Percentiles rank a stretch among this genome's conserved stretches.
These are phyloP conservation scores for Barypeithes pellucidus DNA, from an alignment of 2,888 invertebrate genomes.

Conservation along the genomic window DNA sequence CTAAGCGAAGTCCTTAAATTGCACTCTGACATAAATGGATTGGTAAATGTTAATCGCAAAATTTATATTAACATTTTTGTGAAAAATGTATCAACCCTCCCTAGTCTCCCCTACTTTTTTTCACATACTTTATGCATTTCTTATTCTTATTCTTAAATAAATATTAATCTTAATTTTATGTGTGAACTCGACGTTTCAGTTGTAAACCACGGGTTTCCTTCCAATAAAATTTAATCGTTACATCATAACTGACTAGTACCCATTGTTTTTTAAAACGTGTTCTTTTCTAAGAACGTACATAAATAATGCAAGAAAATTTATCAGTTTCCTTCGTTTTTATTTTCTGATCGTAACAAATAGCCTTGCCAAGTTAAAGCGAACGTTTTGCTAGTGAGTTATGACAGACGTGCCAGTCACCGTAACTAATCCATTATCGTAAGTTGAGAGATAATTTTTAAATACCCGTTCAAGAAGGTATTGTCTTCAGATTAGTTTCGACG, in stretches of 20 bases:
- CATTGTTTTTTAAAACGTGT: background rate
- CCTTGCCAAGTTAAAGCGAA: slow-evolving; percentile 4
- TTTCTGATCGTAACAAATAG: slow-evolving; percentile 9
- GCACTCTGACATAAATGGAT: too few relatives aligned
- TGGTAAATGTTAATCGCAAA: too few relatives aligned
- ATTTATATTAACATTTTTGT: too few relatives aligned
- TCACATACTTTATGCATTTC: too few relatives aligned
- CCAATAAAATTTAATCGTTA: background rate
- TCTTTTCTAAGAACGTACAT: background rate
- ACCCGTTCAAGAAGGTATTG: slow-evolving; percentile 42
- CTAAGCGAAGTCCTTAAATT: too few relatives aligned
- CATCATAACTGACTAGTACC: background rate
- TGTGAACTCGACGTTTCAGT: too few relatives aligned
- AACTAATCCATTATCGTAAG: slow-evolving; percentile 46
- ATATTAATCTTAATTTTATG: too few relatives aligned
- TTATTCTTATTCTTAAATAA: too few relatives aligned
- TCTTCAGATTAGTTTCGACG: slow-evolving; percentile 47
- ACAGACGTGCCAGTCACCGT: slow-evolving; percentile 34
- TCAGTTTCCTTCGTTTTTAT: slow-evolving; percentile 6
- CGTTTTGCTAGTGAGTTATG: slow-evolving; percentile 25
- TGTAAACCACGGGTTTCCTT: background rate
- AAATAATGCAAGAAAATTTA: slow-evolving; percentile 1
- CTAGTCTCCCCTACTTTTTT: too few relatives aligned
- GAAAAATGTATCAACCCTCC: too few relatives aligned
- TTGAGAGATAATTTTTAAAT: slow-evolving; percentile 42